A percentile compares a stretch with the other conserved stretches of the same genome.
Conservation (phyloP, 1,140 invertebrate species). For the Gonioctena quinquepunctata region DNA sequence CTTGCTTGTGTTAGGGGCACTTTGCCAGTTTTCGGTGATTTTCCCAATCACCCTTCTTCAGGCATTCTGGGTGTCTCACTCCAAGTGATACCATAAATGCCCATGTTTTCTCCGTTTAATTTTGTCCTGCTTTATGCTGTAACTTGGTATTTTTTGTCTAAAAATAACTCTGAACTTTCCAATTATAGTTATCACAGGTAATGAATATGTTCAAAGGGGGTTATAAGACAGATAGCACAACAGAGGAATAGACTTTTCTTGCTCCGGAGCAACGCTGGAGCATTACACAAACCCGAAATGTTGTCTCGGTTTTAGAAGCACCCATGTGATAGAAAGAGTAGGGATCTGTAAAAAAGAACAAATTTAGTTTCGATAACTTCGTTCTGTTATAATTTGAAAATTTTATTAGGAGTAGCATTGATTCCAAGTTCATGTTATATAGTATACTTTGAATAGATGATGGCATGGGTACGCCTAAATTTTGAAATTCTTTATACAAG, state of each 20-base stretch:
- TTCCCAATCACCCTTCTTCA: background rate
- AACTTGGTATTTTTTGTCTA: background rate
- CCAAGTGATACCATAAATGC: background rate
- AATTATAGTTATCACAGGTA: background rate
- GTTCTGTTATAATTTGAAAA: background rate
- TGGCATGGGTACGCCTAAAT: background rate
- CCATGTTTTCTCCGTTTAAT: background rate
- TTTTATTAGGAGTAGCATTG: conserved; percentile 1
- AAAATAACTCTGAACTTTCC: background rate
- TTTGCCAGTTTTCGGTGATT: background rate
- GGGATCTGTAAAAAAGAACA: background rate
- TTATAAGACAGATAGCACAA: background rate
- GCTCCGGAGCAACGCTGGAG: background rate
- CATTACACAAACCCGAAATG: conserved; percentile 6
- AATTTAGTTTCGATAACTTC: background rate
- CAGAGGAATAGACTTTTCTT: background rate
- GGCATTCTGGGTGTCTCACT: background rate
- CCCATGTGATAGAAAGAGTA: conserved; percentile 1
- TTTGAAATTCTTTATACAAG: background rate
- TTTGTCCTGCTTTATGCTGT: background rate
- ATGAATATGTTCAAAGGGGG: background rate
- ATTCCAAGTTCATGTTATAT: background rate
- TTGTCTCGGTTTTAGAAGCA: conserved; percentile 7
- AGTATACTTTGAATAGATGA: background rate
- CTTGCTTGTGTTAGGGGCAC: too few species aligned